Evolutionary conservation across 1,140 invertebrate genomes (phyloP).

Genomic region (Drosophila equinoxialis): DNA sequence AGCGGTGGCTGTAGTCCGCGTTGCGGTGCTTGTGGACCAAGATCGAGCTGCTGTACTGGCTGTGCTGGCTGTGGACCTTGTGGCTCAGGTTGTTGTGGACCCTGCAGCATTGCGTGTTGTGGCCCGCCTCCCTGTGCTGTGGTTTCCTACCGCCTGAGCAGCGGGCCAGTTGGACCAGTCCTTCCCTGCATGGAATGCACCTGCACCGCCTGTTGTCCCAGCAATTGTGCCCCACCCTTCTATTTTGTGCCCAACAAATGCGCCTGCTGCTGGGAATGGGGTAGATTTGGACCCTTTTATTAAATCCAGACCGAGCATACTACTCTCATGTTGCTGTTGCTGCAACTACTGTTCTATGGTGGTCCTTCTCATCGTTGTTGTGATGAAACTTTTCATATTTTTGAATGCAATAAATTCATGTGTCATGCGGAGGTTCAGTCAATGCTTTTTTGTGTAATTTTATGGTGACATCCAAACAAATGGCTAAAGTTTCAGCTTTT

Average conservation of each 20-base stretch:
- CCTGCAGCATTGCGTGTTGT: constrained; percentile 29
- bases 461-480: constrained; percentile 55
- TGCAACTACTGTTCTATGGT: background rate
- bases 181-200: constrained; percentile 49
- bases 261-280: constrained; percentile 60
- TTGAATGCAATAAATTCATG: constrained; percentile 66
- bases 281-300: constrained; percentile 62
- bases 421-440: constrained; percentile 38
- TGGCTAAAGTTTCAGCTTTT: constrained; percentile 37
- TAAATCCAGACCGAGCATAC: constrained; percentile 18
- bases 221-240: constrained; percentile 52
- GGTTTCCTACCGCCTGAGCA: constrained; percentile 52
- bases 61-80: constrained; percentile 10
- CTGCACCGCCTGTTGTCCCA: constrained; percentile 28
- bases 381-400: constrained; percentile 52
- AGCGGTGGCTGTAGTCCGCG: constrained; percentile 6
- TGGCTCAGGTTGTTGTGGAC: constrained; percentile 20
- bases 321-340: background rate
- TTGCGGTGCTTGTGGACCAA: constrained; percentile 11
- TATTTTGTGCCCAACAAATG: constrained; percentile 57
- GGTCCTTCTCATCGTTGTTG: constrained; percentile 9
- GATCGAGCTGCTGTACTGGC: background rate
- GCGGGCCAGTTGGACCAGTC: constrained; percentile 56
- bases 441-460: constrained; percentile 1
- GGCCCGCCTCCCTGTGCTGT: constrained; percentile 45